Base-by-base conservation (phyloP, 2,113 vertebrate species). In the Hemichromis elongatus region DNA sequence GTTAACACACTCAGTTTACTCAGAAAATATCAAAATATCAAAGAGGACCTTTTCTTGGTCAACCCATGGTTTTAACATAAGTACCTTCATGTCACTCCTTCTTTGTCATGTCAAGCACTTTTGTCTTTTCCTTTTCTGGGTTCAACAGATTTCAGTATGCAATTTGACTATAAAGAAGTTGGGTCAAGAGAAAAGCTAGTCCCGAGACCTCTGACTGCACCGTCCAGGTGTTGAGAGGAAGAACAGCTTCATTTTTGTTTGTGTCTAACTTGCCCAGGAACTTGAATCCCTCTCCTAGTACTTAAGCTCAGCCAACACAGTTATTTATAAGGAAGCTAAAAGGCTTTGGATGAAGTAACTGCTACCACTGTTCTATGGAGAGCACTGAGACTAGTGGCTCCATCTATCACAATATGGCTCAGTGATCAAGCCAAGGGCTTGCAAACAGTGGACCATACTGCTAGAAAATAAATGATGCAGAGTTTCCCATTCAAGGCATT, bases 331-430 rank as follows among this genome's bases (percentile, higher is more conserved):
- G 68, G 1, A 50, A 75, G 68, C 3, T 7, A 24, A 28, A 47
- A 47, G 42, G 24, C 18, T 33, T 75, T 52, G 45, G 4, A 75
- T 16, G 68, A 28, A 9, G 9, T 52, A 52, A 9, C 18, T n/a
- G 9, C 45, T 0, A n/a, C 18, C 26, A 30, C 45, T 52, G 26
- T 19, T 52, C 26, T 33, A 52, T 8, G 50, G 42, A 47, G 14
- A 28, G 24, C 68, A 50, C 16, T 50, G 70, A 30, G 26, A 52
- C 0, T n/a, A 19, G 16, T 50, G 26, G 0, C 70, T 75, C 24
- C 8, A 52, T 75, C 6, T 30, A 75, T 75, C 45, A 52, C 10
- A 50, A 7, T 52, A 9, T 75, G 70, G 18, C 45, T 9, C 1
- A 11, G 70, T 30, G 26, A 52, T 0, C 6, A 52, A 18, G 70